phyloP scores from a whole-genome alignment of 2,888 invertebrate genomes.

The Iselma pallidipennis region DNA sequence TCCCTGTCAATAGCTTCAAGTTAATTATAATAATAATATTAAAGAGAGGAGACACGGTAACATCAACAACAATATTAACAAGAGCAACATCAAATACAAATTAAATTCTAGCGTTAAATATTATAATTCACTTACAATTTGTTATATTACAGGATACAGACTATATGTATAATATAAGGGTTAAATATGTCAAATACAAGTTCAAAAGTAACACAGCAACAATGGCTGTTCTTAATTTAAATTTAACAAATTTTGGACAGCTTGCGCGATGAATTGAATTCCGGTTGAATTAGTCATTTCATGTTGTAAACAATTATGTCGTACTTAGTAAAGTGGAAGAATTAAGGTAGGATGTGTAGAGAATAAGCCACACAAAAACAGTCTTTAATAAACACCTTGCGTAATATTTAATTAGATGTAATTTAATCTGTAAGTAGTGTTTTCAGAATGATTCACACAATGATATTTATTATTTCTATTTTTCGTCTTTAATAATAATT shows the following conservation, averaged over 20 bases:
- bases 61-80: background rate
- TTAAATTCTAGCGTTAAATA: constrained; percentile 14
- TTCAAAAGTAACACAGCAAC: constrained; percentile 13
- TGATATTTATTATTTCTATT: background rate
- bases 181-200: constrained; percentile 24
- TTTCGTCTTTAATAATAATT: background rate
- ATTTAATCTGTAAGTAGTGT: constrained; percentile 10
- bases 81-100: constrained; percentile 6
- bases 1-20: constrained; percentile 14
- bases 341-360: constrained; percentile 12
- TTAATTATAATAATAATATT: constrained; percentile 8
- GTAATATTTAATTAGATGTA: constrained; percentile 8
- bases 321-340: constrained; percentile 15
- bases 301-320: constrained; percentile 22
- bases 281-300: constrained; percentile 19
- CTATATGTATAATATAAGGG: constrained; percentile 12
- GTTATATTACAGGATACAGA: no score
- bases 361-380: no score
- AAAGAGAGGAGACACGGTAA: background rate
- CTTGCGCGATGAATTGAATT: constrained; percentile 6
- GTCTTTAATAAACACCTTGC: constrained; percentile 14
- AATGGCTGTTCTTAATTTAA: constrained; percentile 8
- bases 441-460: constrained; percentile 18
- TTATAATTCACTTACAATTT: constrained; percentile 12
- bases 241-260: constrained; percentile 9